Percentiles rank a stretch among this genome's conserved stretches.
phyloP scores from a whole-genome alignment of 2,888 invertebrate genomes.

The Thumatha senex region DNA sequence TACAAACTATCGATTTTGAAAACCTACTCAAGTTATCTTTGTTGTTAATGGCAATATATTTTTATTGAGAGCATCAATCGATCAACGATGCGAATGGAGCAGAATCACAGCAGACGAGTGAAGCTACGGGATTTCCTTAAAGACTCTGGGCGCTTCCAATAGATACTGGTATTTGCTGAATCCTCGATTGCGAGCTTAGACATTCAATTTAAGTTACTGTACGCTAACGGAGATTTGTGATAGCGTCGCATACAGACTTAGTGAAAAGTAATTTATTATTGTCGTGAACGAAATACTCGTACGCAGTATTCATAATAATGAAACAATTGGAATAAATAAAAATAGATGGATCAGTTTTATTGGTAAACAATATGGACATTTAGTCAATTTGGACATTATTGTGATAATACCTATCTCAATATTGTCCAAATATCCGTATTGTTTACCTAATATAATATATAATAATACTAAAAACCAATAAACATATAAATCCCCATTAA shows the following conservation, averaged over 20 bases:
- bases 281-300: conserved; percentile 25
- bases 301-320: conserved; percentile 8
- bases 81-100: conserved; percentile 16
- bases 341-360: too few relatives aligned
- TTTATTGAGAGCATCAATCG: conserved; percentile 27
- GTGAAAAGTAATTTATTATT: conserved; percentile 41
- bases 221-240: conserved; percentile 63
- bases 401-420: too few relatives aligned
- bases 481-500: too few relatives aligned
- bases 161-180: conserved; percentile 72
- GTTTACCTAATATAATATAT: too few relatives aligned
- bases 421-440: too few relatives aligned
- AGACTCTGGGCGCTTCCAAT: conserved; percentile 65
- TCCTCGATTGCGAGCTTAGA: conserved; percentile 69
- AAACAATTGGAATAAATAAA: conserved; percentile 2
- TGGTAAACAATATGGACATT: too few relatives aligned
- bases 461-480: too few relatives aligned
- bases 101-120: conserved; percentile 48
- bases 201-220: conserved; percentile 75
- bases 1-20: too few relatives aligned
- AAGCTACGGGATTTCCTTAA: conserved; percentile 66
- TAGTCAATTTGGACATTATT: too few relatives aligned
- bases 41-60: conserved; percentile 6
- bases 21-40: not conserved
- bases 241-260: conserved; percentile 45